Evolutionary conservation across 1,140 invertebrate genomes (phyloP).

Genomic region (Druon quercuslanigerum): DNA sequence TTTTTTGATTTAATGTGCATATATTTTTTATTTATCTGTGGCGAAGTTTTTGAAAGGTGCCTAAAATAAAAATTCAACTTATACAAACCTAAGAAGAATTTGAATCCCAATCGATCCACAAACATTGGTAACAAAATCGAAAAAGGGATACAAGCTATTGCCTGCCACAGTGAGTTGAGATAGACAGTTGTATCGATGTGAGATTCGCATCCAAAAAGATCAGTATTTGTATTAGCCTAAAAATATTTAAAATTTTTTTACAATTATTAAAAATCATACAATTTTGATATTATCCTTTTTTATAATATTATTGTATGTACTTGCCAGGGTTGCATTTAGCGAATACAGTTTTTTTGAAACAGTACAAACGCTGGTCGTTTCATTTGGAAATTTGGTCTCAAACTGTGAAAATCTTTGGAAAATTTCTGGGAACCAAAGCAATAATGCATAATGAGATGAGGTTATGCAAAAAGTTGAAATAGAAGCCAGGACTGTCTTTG

Average conservation of each 20-base stretch:
- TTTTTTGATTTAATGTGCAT: too few species aligned
- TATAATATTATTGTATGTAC: neutral
- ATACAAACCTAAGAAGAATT: constrained; percentile 8
- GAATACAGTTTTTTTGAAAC: constrained; percentile 51
- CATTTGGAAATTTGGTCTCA: constrained; percentile 58
- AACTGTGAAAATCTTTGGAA: constrained; percentile 70
- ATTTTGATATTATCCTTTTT: too few species aligned
- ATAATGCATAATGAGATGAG: constrained; percentile 39
- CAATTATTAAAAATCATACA: too few species aligned
- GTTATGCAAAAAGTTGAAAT: too few species aligned
- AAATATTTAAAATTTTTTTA: too few species aligned
- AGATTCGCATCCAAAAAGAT: constrained; percentile 53
- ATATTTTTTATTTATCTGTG: too few species aligned
- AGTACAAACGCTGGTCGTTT: constrained; percentile 65
- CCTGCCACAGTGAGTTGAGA: constrained; percentile 65
- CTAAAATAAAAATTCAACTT: neutral
- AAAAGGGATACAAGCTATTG: constrained; percentile 66
- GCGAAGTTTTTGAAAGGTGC: neutral
- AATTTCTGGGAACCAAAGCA: constrained; percentile 77
- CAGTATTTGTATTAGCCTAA: neutral
- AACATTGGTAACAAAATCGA: constrained; percentile 66
- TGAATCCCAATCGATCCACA: constrained; percentile 64
- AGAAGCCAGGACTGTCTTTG: too few species aligned
- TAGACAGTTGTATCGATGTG: constrained; percentile 65
- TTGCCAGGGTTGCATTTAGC: neutral